Conservation (phyloP, 2,797 vertebrate genomes). For the Falco columbarius region DNA sequence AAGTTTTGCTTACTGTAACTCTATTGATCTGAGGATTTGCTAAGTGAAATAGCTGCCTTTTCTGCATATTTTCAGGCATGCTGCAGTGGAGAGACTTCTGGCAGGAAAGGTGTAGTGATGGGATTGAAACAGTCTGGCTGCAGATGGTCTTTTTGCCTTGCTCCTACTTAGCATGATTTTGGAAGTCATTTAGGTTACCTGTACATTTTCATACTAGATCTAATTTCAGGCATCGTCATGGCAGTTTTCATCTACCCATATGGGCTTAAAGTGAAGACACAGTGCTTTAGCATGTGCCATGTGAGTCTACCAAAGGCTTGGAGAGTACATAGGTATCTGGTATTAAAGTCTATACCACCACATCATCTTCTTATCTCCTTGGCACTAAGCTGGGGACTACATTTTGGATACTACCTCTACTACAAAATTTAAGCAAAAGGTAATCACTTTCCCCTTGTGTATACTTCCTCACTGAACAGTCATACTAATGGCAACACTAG, state of each 20-base stretch:
- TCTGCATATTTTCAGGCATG: neutral
- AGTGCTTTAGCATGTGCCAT: neutral
- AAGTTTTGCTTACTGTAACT: neutral
- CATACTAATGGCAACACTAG: neutral
- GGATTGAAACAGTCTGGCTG: neutral
- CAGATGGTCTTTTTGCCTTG: rapidly evolving
- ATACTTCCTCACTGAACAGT: neutral
- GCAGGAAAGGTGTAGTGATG: neutral
- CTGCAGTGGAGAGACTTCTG: neutral
- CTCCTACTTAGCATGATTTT: neutral
- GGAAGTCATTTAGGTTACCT: neutral
- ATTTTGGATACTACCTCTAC: neutral
- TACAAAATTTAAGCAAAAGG: neutral
- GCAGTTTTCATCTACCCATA: neutral
- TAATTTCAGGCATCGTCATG: neutral
- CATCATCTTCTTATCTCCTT: neutral
- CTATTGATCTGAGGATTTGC: neutral
- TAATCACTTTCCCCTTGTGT: neutral
- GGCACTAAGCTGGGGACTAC: neutral
- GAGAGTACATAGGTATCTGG: rapidly evolving
- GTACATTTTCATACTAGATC: neutral
- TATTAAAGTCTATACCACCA: neutral
- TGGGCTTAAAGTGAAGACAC: neutral
- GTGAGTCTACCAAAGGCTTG: neutral
- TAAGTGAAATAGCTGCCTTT: neutral